Evolutionary conservation across 2,888 invertebrate genomes (phyloP), one percentile per base, ranked within the genome.

Genomic region (Noctua pronuba): DNA sequence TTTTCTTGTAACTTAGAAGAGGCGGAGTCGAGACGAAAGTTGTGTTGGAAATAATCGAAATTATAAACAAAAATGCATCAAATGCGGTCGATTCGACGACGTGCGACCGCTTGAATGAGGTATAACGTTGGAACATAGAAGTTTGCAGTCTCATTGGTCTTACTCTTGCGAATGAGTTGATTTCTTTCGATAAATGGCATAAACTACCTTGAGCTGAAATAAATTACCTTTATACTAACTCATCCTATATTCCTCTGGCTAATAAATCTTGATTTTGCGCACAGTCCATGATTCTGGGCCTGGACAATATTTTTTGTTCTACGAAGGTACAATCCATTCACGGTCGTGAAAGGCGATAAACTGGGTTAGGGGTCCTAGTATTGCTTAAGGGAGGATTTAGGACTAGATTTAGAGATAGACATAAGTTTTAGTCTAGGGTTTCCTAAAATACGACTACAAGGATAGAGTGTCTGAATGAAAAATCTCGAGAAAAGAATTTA

Each of bases 251-350:
- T 68, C 6, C 16, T 65, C 5, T 41, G 41, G 7, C 24, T 35
- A 71, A 73, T 82, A 82, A 79, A 83, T 85, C 68, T 65, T 46
- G 52, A 77, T 82, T 82, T 70, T 74, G 68, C 38, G 16, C 52
- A n/a, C 16, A 44, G 73, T 73, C 58, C 60, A 67, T 71, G 80
- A 77, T 75, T 82, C 66, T 71, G 24, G 65, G 65, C 28, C 67
- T 10, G 44, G 81, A 77, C 58, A 77, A n/a, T 60, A 55, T 77
- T 77, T 86, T 85, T 82, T 77, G 62, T 84, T 79, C 44, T 84
- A 46, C 70, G 11, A 72, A 64, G 58, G 41, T 58, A 72, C 28
- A 55, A 65, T 76, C 66, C 75, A 68, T 68, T 65, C 10, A 28
- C n/a, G 28, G 67, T 62, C 58, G 2, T 73, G 55, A 80, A 71